phyloP scores from a whole-genome alignment of 2,888 invertebrate species.

The Coelopa pilipes region DNA sequence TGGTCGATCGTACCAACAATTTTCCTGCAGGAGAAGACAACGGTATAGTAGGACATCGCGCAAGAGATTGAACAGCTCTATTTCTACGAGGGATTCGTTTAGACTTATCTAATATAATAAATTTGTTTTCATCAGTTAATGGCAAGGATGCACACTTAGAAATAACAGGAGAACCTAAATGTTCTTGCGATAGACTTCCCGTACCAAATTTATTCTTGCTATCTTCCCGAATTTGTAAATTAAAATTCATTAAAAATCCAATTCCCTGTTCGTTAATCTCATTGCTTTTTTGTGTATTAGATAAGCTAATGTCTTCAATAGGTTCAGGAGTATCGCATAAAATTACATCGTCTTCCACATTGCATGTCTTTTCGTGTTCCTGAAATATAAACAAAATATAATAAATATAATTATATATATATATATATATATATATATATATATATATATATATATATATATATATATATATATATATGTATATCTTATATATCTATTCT shows the following conservation, averaged over 20 bases:
- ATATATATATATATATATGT: too few species aligned
- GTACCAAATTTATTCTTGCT: slow-evolving; percentile 36
- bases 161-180: too few species aligned
- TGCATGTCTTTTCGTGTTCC: slow-evolving; percentile 69
- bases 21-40: slow-evolving; percentile 70
- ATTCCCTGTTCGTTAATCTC: slow-evolving; percentile 59
- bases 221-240: slow-evolving; percentile 57
- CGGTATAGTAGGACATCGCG: slow-evolving; percentile 68
- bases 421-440: background rate
- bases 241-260: slow-evolving; percentile 69
- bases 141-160: slow-evolving; percentile 6
- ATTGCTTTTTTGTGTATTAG: slow-evolving; percentile 48
- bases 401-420: slow-evolving; percentile 3
- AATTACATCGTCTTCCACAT: slow-evolving; percentile 61
- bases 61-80: slow-evolving; percentile 66
- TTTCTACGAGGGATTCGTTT: slow-evolving; percentile 65
- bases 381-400: slow-evolving; percentile 46
- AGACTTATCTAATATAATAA: slow-evolving; percentile 54
- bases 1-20: slow-evolving; percentile 66
- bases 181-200: background rate
- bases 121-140: slow-evolving; percentile 42
- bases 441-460: too few species aligned
- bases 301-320: slow-evolving; percentile 47
- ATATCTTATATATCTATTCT: too few species aligned
- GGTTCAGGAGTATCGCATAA: slow-evolving; percentile 67